Conservation (phyloP, 1,140 invertebrate genomes). For the Cyclina sinensis region DNA sequence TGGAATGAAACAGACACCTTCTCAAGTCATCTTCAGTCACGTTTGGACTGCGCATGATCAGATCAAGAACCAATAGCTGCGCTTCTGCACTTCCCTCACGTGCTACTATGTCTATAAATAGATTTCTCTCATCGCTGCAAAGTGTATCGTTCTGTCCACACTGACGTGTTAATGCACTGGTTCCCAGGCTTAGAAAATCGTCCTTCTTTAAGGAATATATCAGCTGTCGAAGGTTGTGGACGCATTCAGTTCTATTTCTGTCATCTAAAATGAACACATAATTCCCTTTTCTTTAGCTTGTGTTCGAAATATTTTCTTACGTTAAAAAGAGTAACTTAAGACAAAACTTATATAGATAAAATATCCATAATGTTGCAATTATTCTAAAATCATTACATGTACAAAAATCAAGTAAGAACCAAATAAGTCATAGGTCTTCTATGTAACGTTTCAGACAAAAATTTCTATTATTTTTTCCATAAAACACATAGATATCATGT, state of each 20-base stretch:
- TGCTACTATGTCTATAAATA: constrained; percentile 60
- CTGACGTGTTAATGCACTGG: not conserved
- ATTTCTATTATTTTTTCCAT: too few relatives aligned
- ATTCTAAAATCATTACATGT: too few relatives aligned
- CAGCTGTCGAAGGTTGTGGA: constrained; percentile 38
- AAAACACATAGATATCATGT: too few relatives aligned
- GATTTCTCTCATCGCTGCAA: constrained; percentile 60
- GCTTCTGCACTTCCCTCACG: constrained; percentile 45
- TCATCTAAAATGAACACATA: constrained; percentile 37
- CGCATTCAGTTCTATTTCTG: constrained; percentile 57
- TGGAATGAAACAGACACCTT: constrained; percentile 37
- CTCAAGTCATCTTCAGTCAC: constrained; percentile 55
- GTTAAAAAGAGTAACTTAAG: too few relatives aligned
- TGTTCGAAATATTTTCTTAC: too few relatives aligned
- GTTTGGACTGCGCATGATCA: constrained; percentile 8
- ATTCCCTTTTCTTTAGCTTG: too few relatives aligned
- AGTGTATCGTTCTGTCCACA: constrained; percentile 38
- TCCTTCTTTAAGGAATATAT: constrained; percentile 24
- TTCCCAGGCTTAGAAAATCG: constrained; percentile 27
- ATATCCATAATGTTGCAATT: too few relatives aligned
- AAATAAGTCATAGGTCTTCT: too few relatives aligned
- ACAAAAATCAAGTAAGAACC: too few relatives aligned
- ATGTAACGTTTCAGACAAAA: too few relatives aligned
- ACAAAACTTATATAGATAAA: too few relatives aligned
- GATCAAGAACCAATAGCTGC: constrained; percentile 47